Base-by-base conservation (phyloP, 2,797 vertebrate genomes). In the Naso thynnoides region DNA sequence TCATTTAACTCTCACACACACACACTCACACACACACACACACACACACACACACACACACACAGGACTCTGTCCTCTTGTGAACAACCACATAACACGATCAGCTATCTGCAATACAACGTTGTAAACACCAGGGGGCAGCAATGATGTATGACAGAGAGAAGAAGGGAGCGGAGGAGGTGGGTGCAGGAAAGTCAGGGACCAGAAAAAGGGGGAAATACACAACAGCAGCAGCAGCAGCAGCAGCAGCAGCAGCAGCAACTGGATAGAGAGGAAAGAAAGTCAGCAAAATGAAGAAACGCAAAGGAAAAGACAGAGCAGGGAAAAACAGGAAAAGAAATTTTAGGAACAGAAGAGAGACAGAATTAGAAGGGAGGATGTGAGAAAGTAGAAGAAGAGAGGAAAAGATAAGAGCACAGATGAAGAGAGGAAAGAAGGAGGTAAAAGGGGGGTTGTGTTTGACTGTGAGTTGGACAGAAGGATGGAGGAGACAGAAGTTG, bases 121-220 rank as follows among this genome's bases (percentile, higher is more conserved):
- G 16, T 21, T n/a, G 39, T 1, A 26, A 68, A 42, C 88, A 82
- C 21, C 74, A 86, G 90, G 83, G 90, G 88, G 83, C 81, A 90
- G 82, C 60, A 41, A 29, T 26, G 58, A 72, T 5, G 48, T 79
- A 59, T 27, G 1, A 52, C 55, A 79, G 26, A 53, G 11, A 24
- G 8, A 2, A 18, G 6, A 8, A 21, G n/a, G 33, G 9, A n/a
- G n/a, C n/a, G 36, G 36, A 38, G 14, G 39, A 1, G 8, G 4
- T 2, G 39, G 39, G 31, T 33, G 4, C n/a, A n/a, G n/a, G n/a
- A 33, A 33, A 9, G 31, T 33, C 6, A 9, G 31, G 31, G 31
- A 33, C 4, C 31, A 31, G 31, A 31, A 31, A 31, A 31, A 8
- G 31, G 31, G 31, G 31, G 31, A 33, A 33, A 33, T 6, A 33